Evolutionary conservation across 2,113 vertebrate genomes (phyloP), one percentile per base, ranked within the genome.

Genomic region (Guaruba guarouba): DNA sequence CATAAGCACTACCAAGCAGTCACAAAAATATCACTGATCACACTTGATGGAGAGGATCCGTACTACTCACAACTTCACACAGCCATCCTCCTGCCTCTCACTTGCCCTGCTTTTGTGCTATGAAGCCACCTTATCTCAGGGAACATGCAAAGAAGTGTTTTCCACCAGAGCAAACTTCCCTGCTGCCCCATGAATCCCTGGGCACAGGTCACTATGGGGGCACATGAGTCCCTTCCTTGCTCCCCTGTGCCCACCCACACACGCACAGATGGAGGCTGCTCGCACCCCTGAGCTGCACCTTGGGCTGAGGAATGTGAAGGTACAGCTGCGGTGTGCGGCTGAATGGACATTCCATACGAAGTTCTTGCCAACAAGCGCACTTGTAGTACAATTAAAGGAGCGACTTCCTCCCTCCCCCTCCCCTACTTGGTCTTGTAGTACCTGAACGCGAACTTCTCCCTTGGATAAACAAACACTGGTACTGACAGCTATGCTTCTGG

Each of bases 321-420:
- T 29, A 57, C 74, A 90, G 91, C 82, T 39, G 44, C 1, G 2
- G 43, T 83, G 69, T 62, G 90, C 63, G 54, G 11, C 54, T 51
- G 78, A 67, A 63, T 43, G 74, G 90, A 82, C 93, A 46, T 88
- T 91, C 68, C 2, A 27, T 2, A 39, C 11, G 22, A 81, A 76
- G 63, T 84, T 96, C 78, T 63, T 88, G 73, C 71, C 66, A 66
- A 59, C 24, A 82, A 92, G 87, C 86, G 43, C 76, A 59, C 57
- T 92, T 55, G 75, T 52, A 90, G 92, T 70, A 88, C 83, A 94
- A 92, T 93, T 75, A 86, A 83, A 70, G 93, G 54, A 92, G 85
- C 46, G n/a, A 59, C 59, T 68, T 39, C 70, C 75, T 76, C 63
- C 78, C 71, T 52, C 41, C 79, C 82, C 78, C 89, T 78, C 43